Percentiles rank a stretch among this genome's conserved stretches.
These are phyloP conservation scores for Desmodus rotundus DNA, from an alignment of 2,113 vertebrate species.

Conservation along the genomic window DNA sequence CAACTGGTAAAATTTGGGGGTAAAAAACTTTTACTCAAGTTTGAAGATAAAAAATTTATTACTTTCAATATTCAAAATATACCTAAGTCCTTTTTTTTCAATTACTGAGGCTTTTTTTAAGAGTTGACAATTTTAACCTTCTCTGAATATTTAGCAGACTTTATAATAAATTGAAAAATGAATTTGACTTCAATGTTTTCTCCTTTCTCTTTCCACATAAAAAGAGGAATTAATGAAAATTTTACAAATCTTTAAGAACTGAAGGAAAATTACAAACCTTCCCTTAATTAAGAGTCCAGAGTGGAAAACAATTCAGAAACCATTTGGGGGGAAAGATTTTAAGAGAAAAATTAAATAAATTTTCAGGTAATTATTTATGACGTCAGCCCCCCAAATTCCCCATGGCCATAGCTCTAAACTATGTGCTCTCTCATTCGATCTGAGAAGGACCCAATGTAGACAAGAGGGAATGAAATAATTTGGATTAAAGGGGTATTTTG, in stretches of 20 bases:
- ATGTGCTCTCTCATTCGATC: background rate
- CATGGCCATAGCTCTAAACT: background rate
- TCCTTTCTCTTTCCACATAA: background rate
- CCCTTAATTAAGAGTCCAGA: background rate
- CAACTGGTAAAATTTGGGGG: background rate
- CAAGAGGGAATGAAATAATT: background rate
- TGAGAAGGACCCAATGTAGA: background rate
- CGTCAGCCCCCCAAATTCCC: background rate
- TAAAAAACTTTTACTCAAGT: background rate
- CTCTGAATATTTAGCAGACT: background rate
- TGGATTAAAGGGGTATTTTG: background rate
- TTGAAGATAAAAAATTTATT: background rate
- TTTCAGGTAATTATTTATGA: background rate
- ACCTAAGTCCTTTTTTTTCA: background rate
- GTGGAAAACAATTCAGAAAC: background rate
- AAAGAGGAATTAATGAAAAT: background rate
- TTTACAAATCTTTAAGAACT: background rate
- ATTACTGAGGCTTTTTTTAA: background rate
- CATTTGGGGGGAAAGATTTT: background rate
- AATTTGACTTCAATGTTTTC: background rate
- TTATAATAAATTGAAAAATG: background rate
- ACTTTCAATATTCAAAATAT: constrained; percentile 9
- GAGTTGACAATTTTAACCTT: background rate
- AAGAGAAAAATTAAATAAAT: background rate
- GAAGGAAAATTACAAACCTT: background rate